Conservation (phyloP, 2,113 vertebrate species). For the Geococcyx californianus region DNA sequence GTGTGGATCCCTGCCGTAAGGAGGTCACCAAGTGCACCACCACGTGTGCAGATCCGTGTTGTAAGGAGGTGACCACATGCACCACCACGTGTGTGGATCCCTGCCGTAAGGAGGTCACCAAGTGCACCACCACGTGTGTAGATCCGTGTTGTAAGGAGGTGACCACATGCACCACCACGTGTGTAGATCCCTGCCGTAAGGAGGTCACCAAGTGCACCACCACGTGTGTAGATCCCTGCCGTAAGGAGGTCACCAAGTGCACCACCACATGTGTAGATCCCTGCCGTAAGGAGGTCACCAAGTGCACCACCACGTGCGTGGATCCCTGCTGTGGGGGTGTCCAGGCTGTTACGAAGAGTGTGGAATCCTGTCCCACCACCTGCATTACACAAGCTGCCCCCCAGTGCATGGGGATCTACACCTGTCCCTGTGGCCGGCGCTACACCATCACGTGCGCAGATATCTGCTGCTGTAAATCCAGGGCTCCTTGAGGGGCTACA, state of each 20-base stretch:
- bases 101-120: too few relatives aligned
- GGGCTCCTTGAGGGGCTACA: not conserved
- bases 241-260: rapidly evolving
- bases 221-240: not conserved
- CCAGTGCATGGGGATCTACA: rapidly evolving
- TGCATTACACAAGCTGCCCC: not conserved
- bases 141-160: rapidly evolving
- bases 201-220: not conserved
- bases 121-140: not conserved
- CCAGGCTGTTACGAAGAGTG: not conserved
- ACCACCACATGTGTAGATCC: rapidly evolving
- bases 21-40: not conserved
- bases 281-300: rapidly evolving
- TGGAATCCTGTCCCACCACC: not conserved
- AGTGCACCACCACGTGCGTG: rapidly evolving
- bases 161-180: rapidly evolving
- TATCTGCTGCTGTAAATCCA: not conserved
- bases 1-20: not conserved
- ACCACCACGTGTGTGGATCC: not conserved
- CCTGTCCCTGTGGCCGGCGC: not conserved
- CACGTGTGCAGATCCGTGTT: rapidly evolving
- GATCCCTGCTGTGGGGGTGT: not conserved
- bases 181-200: too few relatives aligned
- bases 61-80: not conserved
- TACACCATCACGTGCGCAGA: not conserved